phyloP scores from a whole-genome alignment of 2,113 vertebrate genomes.

The Syrmaticus mikado region DNA sequence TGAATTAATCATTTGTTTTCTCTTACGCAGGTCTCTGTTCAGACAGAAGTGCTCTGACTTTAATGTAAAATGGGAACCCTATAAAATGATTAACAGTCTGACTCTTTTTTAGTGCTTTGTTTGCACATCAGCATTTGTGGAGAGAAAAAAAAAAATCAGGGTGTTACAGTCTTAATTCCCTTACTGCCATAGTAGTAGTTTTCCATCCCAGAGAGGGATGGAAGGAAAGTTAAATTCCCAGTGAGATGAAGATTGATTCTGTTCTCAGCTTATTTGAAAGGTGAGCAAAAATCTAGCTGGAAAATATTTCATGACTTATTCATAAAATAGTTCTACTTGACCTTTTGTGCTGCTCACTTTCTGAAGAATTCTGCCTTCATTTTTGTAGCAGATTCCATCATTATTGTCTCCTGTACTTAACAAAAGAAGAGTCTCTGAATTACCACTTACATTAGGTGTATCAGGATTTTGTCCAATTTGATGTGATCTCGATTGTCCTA shows the following conservation, averaged over 20 bases:
- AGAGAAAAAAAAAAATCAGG: background rate
- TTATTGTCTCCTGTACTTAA: background rate
- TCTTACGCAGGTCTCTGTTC: background rate
- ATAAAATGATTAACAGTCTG: background rate
- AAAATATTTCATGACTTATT: conserved; percentile 31
- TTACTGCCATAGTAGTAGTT: background rate
- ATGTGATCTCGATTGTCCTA: background rate
- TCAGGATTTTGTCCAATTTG: background rate
- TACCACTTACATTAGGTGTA: background rate
- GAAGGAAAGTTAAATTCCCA: background rate
- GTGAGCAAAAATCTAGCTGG: background rate
- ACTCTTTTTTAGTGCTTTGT: background rate
- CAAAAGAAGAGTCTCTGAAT: conserved; percentile 36
- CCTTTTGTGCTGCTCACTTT: background rate
- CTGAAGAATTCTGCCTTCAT: background rate
- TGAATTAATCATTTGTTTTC: background rate
- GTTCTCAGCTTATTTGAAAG: background rate
- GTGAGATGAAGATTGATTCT: background rate
- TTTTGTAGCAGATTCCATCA: background rate
- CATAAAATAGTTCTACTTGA: background rate
- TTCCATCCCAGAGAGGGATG: background rate
- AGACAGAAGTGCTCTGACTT: background rate
- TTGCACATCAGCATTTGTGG: background rate
- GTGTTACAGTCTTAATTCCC: background rate
- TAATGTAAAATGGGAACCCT: background rate